These are phyloP conservation scores for Laspeyria flexula DNA, from an alignment of 2,888 invertebrate species.

Conservation along the genomic window DNA sequence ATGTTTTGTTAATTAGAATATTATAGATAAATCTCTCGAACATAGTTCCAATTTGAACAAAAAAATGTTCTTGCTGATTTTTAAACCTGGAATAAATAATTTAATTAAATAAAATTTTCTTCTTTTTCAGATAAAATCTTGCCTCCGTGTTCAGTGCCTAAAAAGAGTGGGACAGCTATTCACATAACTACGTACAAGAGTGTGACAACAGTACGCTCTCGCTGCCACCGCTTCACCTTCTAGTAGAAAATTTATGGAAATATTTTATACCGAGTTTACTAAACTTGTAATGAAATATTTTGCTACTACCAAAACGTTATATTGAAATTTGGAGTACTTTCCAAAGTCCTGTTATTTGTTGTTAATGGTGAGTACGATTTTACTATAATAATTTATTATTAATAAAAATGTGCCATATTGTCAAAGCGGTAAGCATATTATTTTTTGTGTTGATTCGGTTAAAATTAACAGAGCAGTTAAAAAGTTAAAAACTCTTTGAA, in stretches of 20 bases:
- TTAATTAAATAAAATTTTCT: constrained; percentile 1
- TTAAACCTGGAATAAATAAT: too few relatives aligned
- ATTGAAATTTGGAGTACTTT: constrained; percentile 36
- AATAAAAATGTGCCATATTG: too few relatives aligned
- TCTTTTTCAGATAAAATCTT: constrained; percentile 32
- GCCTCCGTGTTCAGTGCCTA: not conserved
- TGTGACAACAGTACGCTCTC: constrained; percentile 28
- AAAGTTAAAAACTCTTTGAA: too few relatives aligned
- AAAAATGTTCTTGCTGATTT: too few relatives aligned
- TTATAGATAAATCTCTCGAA: too few relatives aligned
- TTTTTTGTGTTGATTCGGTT: too few relatives aligned
- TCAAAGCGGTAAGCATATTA: too few relatives aligned
- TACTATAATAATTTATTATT: not conserved
- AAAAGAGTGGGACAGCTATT: constrained; percentile 19
- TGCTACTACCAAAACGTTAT: constrained; percentile 19
- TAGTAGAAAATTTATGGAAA: constrained; percentile 45
- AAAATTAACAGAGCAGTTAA: too few relatives aligned
- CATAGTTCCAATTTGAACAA: too few relatives aligned
- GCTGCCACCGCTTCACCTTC: constrained; percentile 5
- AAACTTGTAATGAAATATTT: constrained; percentile 40
- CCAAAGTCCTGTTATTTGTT: constrained; percentile 32
- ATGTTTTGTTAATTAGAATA: too few relatives aligned
- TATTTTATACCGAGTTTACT: constrained; percentile 13
- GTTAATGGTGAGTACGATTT: constrained; percentile 55
- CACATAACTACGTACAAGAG: constrained; percentile 16